Base-by-base conservation (phyloP, 53 echinoderm and acorn worm genomes). In the Hippasteria phrygiana region DNA sequence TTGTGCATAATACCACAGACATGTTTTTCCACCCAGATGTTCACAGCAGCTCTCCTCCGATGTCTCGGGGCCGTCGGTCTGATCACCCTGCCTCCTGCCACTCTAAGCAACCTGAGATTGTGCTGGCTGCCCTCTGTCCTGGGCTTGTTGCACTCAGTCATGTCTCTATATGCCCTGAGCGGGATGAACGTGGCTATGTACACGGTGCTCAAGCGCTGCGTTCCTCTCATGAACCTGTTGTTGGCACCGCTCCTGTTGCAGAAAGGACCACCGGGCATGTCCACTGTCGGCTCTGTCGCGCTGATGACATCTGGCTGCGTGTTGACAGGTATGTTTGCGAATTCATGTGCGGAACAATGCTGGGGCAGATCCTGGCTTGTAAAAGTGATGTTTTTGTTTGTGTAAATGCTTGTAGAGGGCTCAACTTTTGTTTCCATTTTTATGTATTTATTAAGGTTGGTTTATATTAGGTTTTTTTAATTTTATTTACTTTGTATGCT, bases 171-270 rank as follows among this genome's bases (percentile, higher is more conserved):
- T 37, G 96, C 96, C 27, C 84, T 96, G 41, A 78, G 91, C 67
- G 94, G 89, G 1, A 93, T 96, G 91, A 93, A 93, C 67, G 93
- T 96, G 16, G 94, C 94, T 0, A 96, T 96, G 96, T 96, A 96
- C 90, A 96, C 93, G 45, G 91, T 96, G 18, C 65, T 96, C 46
- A 96, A 94, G 56, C 75, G 94, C 2, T 94, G 94, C 13, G 94
- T 94, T 12, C 96, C 96, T 0, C 71, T 96, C 7, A 89, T 94
- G 32, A 93, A 65, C 41, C 78, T 94, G 28, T 81, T 96, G 27
- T 62, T 94, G 18, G 87, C 93, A 22, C 87, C 91, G 11, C 91
- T 78, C 47, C 56, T 96, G 41, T 80, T 93, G 41, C 88, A 91
- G 76, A 93, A 88, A 63, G 94, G 93, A 8, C 53, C 83, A 32